Evolutionary conservation across 2,888 invertebrate species (phyloP), one percentile per base, ranked within the genome.

Genomic region (Selenia dentaria): DNA sequence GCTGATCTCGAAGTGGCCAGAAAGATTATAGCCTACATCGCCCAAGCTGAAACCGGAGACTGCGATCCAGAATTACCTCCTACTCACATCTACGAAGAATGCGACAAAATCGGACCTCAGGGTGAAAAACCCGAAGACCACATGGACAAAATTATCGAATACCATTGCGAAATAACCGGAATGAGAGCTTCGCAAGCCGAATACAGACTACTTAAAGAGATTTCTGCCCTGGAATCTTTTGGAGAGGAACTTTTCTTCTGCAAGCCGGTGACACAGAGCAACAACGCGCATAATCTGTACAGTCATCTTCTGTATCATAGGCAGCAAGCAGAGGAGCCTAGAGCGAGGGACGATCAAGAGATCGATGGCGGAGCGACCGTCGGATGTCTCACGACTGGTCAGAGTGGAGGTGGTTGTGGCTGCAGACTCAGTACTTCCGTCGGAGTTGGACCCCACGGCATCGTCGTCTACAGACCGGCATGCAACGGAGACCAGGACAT

Each of bases 211-310:
- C 82, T 97, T 33, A 95, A 96, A 72, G 95, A 96, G 77, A 95
- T 96, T 41, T 94, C 96, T 3, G 93, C 94, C 54, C 81, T 96
- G 59, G 94, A 95, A 58, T 94, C 95, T 20, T 97, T 96, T 78
- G 97, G 97, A 0, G 95, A 96, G 74, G 96, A 97, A 74, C 86
- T 96, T 56, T 97, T 97, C 78, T 94, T 94, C 74, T 95, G 95
- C 70, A 92, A 95, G 74, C 91, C 92, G 39, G 88, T 92, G 39
- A 91, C 85, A 6, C 87, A 87, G 54, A 83, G 78, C 37, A 92
- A 92, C 54, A 92, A 95, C 57, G 95, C 95, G 0, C 95, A 96
- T 46, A 95, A 95, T 22, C 92, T 96, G 32, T 94, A 95, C 72
- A 95, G 95, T 36, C 93, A 96, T 57, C 87, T 94, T 56, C 82